These are phyloP conservation scores for Proisotoma minuta DNA, from an alignment of 2,888 invertebrate genomes.

Conservation along the genomic window DNA sequence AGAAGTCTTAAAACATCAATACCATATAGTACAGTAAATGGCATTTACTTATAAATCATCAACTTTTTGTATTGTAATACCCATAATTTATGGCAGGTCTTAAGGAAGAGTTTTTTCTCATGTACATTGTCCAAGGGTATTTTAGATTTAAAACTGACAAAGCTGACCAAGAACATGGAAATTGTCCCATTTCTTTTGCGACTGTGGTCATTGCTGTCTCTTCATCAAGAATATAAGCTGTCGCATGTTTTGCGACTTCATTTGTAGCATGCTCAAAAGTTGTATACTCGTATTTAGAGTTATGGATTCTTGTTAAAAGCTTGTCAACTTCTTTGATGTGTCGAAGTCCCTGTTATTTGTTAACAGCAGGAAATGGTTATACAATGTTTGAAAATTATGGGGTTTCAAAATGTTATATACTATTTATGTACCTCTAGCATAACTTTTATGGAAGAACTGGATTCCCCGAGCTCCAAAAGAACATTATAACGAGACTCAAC, in stretches of 20 bases:
- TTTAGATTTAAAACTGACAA: slow-evolving; percentile 24
- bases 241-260: slow-evolving; percentile 20
- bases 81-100: slow-evolving; percentile 26
- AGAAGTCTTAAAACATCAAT: slow-evolving; percentile 14
- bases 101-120: slow-evolving; percentile 26
- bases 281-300: slow-evolving; percentile 14
- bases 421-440: slow-evolving; percentile 22
- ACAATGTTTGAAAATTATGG: neutral
- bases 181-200: slow-evolving; percentile 9
- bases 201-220: slow-evolving; percentile 28
- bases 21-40: neutral
- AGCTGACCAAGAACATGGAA: slow-evolving; percentile 28
- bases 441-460: slow-evolving; percentile 13
- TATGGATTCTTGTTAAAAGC: slow-evolving; percentile 8
- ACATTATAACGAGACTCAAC: slow-evolving; percentile 24
- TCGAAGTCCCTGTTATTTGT: slow-evolving; percentile 12
- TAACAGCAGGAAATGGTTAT: neutral
- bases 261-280: slow-evolving; percentile 23
- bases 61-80: slow-evolving; percentile 12
- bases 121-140: slow-evolving; percentile 38
- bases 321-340: slow-evolving; percentile 8
- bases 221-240: slow-evolving; percentile 38
- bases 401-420: neutral
- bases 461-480: slow-evolving; percentile 18
- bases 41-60: neutral